phyloP scores from a whole-genome alignment of 1,140 invertebrate species.

The Acyrthosiphon pisum region DNA sequence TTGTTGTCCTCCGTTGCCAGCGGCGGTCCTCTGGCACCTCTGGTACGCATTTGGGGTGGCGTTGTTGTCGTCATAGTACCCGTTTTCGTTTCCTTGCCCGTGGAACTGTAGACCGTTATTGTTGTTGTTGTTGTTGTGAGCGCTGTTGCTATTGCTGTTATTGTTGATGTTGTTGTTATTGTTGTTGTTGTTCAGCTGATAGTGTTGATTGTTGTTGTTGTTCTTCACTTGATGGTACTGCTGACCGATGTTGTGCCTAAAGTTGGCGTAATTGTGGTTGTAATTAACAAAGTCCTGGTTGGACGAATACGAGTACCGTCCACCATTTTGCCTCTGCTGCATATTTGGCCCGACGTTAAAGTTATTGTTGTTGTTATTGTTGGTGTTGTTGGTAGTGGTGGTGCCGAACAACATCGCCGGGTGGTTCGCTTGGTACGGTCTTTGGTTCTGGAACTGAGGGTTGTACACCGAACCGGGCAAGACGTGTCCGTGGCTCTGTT shows the following conservation, averaged over 20 bases:
- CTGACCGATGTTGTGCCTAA: background rate
- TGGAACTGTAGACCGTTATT: slow-evolving; percentile 58
- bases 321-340: slow-evolving; percentile 45
- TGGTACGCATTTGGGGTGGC: background rate
- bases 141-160: background rate
- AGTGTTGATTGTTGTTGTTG: slow-evolving; percentile 28
- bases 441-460: slow-evolving; percentile 1
- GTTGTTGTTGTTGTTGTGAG: background rate
- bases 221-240: slow-evolving; percentile 33
- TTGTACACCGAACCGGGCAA: background rate
- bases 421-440: slow-evolving; percentile 3
- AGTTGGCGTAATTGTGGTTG: slow-evolving; percentile 43
- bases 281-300: slow-evolving; percentile 50
- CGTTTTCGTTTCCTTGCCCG: background rate
- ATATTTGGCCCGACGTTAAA: background rate
- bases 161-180: background rate
- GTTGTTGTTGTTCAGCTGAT: background rate
- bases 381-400: slow-evolving; percentile 15
- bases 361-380: slow-evolving; percentile 61
- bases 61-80: background rate
- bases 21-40: background rate
- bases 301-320: slow-evolving; percentile 52
- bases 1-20: background rate
- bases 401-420: background rate
- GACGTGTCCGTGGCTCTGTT: background rate